Conservation (phyloP, 2,113 vertebrate species). For the Oxyruncus cristatus region DNA sequence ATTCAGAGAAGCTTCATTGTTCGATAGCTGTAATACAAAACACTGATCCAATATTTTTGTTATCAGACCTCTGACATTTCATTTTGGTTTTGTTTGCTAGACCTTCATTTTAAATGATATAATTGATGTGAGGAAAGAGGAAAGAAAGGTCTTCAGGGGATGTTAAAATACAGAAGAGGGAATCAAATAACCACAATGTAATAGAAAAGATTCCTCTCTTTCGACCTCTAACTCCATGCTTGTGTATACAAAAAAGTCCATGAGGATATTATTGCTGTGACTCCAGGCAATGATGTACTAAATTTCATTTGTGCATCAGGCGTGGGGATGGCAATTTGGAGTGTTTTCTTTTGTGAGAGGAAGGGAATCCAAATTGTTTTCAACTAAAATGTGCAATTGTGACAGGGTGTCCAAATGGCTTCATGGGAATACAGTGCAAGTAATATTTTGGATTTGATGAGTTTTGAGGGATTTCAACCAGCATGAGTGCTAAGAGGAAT, state of each 20-base stretch:
- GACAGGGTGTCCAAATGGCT: background rate
- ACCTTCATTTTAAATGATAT: background rate
- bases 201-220: background rate
- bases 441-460: background rate
- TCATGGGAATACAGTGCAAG: background rate
- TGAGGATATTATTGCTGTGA: background rate
- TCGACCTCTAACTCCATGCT: background rate
- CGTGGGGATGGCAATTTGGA: background rate
- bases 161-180: conserved; percentile 6
- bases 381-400: background rate
- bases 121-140: background rate
- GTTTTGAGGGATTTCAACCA: background rate
- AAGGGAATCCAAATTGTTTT: background rate
- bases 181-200: background rate
- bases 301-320: background rate
- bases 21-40: background rate
- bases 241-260: background rate
- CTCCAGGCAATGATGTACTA: background rate
- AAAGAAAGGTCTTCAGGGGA: background rate
- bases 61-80: conserved; percentile 3
- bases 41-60: background rate
- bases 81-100: background rate
- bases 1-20: background rate
- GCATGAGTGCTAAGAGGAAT: background rate
- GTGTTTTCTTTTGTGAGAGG: background rate